Evolutionary conservation across 2,113 vertebrate genomes (phyloP).

Genomic region (Phrynosoma platyrhinos): DNA sequence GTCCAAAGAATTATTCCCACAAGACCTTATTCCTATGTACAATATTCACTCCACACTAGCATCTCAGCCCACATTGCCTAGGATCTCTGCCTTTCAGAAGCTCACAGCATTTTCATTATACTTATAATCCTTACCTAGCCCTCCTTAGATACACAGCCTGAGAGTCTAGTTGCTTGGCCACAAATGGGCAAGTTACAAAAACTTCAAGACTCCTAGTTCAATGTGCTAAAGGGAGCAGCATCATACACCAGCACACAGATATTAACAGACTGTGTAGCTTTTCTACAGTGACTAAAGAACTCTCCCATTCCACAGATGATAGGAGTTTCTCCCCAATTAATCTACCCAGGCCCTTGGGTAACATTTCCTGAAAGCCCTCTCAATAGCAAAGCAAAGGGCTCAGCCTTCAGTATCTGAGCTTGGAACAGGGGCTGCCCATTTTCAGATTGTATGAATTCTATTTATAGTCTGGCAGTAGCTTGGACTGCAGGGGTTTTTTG

Average conservation of each 20-base stretch:
- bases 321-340: neutral
- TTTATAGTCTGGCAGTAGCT: neutral
- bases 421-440: neutral
- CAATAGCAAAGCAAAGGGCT: neutral
- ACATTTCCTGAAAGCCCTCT: neutral
- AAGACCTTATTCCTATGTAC: fast-evolving
- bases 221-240: neutral
- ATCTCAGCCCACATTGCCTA: neutral
- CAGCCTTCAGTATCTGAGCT: neutral
- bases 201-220: neutral
- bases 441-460: constrained; percentile 32
- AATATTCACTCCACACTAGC: constrained; percentile 1
- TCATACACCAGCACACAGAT: neutral
- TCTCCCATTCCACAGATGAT: neutral
- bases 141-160: neutral
- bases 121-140: neutral
- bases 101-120: neutral
- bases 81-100: neutral
- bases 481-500: neutral
- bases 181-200: neutral
- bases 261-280: neutral
- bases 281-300: neutral
- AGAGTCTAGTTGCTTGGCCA: neutral
- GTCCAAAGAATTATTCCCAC: neutral
- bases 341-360: neutral